A percentile compares a stretch with the other conserved stretches of the same genome.
phyloP scores from a whole-genome alignment of 2,888 invertebrate species.

The Thera britannica region DNA sequence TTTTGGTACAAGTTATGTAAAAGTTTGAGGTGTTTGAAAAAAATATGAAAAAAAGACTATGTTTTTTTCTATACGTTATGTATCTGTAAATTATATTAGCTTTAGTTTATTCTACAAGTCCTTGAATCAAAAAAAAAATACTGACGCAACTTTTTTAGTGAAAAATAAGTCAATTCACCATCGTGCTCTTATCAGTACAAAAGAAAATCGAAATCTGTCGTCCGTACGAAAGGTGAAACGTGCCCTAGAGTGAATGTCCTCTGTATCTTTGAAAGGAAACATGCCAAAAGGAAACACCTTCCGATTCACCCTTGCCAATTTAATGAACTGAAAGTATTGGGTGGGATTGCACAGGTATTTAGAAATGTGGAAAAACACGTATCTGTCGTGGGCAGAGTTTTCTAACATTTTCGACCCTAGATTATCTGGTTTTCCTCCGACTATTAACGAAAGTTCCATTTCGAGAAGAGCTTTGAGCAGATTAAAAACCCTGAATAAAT shows the following conservation, averaged over 20 bases:
- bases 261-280: conserved; percentile 13
- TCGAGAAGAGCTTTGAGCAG: too few relatives aligned
- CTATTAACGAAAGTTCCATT: too few relatives aligned
- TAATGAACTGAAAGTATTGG: conserved; percentile 48
- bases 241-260: conserved; percentile 16
- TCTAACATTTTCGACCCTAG: not conserved
- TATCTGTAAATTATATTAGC: too few relatives aligned
- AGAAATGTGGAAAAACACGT: not conserved
- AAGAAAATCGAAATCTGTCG: conserved; percentile 7
- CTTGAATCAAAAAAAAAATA: not conserved
- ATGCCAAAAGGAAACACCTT: conserved; percentile 36
- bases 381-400: not conserved
- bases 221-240: conserved; percentile 18
- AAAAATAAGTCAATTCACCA: not conserved
- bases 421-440: too few relatives aligned
- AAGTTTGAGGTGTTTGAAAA: too few relatives aligned
- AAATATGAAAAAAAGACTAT: too few relatives aligned
- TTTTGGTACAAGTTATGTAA: too few relatives aligned
- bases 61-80: not conserved
- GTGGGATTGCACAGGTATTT: conserved; percentile 3
- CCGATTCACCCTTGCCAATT: conserved; percentile 38
- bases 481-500: too few relatives aligned
- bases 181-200: conserved; percentile 2
- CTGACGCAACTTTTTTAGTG: not conserved
- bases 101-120: not conserved